Evolutionary conservation across 2,797 vertebrate genomes (phyloP).

Genomic region (Carduelis carduelis): DNA sequence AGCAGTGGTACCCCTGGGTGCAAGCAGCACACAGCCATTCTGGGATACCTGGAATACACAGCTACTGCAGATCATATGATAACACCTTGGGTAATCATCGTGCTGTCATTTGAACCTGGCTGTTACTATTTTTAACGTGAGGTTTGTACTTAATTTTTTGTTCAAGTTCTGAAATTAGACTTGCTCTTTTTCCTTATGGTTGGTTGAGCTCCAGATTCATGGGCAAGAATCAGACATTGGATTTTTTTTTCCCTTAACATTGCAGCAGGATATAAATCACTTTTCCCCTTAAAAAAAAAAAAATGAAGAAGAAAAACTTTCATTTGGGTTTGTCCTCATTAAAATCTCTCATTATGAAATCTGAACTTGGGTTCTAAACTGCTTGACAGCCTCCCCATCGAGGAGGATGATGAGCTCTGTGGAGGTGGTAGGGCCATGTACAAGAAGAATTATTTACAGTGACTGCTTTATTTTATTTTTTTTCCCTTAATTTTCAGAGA

Average conservation of each 20-base stretch:
- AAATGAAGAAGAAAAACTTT: neutral
- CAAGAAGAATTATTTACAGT: neutral
- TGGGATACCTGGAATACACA: neutral
- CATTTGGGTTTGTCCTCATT: neutral
- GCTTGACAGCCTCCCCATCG: neutral
- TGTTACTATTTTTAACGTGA: neutral
- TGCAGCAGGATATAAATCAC: neutral
- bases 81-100: conserved; percentile 9
- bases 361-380: neutral
- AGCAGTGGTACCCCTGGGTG: neutral
- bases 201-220: neutral
- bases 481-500: conserved; percentile 82
- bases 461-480: neutral
- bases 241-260: neutral
- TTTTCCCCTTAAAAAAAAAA: neutral
- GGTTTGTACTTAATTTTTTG: neutral
- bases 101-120: conserved; percentile 3
- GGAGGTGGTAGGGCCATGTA: neutral
- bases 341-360: conserved; percentile 22
- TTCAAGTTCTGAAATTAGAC: neutral
- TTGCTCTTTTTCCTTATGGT: neutral
- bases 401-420: neutral
- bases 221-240: neutral
- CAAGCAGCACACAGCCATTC: neutral
- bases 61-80: neutral